Percentiles rank a stretch among this genome's conserved stretches.
These are phyloP conservation scores for Phlogophora meticulosa DNA, from an alignment of 2,888 invertebrate genomes.

Conservation along the genomic window DNA sequence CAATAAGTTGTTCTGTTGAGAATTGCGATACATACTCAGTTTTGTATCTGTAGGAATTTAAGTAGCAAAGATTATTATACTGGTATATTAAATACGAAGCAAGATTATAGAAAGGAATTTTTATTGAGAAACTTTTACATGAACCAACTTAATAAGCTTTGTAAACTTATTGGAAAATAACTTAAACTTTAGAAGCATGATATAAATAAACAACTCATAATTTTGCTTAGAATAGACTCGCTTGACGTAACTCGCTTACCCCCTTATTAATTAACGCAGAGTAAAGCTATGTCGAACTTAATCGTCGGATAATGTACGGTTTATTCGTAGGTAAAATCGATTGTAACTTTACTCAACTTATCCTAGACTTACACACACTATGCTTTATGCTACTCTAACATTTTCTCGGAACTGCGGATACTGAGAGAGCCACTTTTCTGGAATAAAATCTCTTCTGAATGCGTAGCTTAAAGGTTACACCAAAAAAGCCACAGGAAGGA, in stretches of 20 bases:
- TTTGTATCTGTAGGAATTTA: slow-evolving; percentile 9
- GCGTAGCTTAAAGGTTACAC: no score
- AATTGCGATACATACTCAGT: slow-evolving; percentile 8
- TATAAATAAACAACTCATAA: neutral
- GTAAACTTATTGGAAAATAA: slow-evolving; percentile 17
- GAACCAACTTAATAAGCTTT: neutral
- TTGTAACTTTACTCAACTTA: no score
- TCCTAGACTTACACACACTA: no score
- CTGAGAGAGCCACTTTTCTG: no score
- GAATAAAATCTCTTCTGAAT: no score
- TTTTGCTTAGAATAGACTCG: neutral
- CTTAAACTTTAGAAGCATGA: neutral
- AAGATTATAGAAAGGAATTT: slow-evolving; percentile 2
- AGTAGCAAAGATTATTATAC: neutral
- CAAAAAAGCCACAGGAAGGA: no score
- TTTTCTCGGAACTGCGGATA: no score
- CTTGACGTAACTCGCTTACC: neutral
- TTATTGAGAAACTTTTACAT: slow-evolving; percentile 15
- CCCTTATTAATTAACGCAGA: no score
- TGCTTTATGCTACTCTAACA: no score
- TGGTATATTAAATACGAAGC: neutral
- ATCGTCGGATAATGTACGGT: no score
- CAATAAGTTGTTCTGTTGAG: neutral
- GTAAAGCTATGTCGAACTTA: no score
- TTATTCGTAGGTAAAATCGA: no score